Conservation (phyloP, 2,888 invertebrate species). For the Pantelozetes paolii region DNA sequence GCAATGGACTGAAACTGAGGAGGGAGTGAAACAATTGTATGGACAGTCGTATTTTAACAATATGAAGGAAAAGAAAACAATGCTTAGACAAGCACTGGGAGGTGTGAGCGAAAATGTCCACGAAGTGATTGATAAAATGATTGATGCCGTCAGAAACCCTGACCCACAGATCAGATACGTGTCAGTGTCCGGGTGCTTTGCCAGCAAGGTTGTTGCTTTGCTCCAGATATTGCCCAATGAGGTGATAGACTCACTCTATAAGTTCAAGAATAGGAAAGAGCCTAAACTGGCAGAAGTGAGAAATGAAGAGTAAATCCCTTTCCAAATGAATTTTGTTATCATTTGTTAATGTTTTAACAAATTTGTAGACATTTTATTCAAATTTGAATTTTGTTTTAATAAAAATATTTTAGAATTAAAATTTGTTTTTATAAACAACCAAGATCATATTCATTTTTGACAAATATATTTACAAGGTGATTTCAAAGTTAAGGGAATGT, state of each 20-base stretch:
- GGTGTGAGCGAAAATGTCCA: background rate
- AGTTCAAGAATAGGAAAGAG: background rate
- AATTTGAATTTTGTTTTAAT: too few relatives aligned
- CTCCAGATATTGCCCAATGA: background rate
- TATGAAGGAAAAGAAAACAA: background rate
- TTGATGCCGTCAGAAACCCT: conserved; percentile 1
- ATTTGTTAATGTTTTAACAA: too few relatives aligned
- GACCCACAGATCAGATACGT: background rate
- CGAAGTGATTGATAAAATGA: conserved; percentile 31
- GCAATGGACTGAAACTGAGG: conserved; percentile 8
- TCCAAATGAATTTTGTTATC: too few relatives aligned
- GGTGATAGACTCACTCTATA: background rate
- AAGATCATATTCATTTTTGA: too few relatives aligned
- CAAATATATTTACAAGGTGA: too few relatives aligned
- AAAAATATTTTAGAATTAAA: too few relatives aligned
- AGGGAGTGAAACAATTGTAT: conserved; percentile 31
- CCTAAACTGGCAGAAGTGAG: background rate
- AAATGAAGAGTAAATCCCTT: too few relatives aligned
- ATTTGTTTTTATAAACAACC: too few relatives aligned
- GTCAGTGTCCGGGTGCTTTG: conserved; percentile 7
- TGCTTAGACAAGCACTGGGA: background rate
- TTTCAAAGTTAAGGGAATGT: too few relatives aligned
- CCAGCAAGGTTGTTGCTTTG: background rate
- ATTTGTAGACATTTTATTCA: too few relatives aligned
- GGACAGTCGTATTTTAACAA: background rate